These are phyloP conservation scores for Clarias laeviceps DNA, from an alignment of 2,797 vertebrate species.

Conservation along the genomic window DNA sequence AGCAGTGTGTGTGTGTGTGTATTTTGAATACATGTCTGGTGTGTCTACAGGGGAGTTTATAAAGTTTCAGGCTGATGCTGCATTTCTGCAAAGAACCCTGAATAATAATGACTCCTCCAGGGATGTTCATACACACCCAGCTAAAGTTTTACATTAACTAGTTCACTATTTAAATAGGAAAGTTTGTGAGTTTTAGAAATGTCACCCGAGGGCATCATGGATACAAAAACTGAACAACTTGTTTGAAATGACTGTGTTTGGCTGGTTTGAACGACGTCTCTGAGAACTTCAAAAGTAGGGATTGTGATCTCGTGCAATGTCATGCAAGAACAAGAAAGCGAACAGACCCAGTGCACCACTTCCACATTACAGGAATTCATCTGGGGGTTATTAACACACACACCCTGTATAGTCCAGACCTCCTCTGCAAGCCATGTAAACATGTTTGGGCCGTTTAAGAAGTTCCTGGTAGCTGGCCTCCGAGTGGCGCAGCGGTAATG, in stretches of 20 bases:
- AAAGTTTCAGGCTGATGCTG: constrained; percentile 23
- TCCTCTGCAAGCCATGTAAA: no score
- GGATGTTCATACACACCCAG: not conserved
- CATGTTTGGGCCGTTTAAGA: no score
- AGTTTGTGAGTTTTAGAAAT: not conserved
- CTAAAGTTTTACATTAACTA: not conserved
- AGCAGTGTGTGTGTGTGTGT: not conserved
- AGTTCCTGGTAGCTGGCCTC: no score
- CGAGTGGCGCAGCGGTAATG: no score
- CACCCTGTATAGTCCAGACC: no score
- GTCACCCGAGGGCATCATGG: not conserved
- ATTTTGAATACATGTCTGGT: not conserved
- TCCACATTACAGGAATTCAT: no score
- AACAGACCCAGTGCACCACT: no score
- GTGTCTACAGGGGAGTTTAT: not conserved
- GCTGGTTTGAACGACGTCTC: not conserved
- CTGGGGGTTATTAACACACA: no score
- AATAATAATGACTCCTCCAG: constrained; percentile 12
- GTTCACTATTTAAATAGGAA: not conserved
- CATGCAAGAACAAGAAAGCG: not conserved
- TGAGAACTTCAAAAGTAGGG: not conserved
- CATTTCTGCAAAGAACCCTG: not conserved
- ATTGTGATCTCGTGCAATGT: not conserved
- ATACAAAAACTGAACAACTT: no score
- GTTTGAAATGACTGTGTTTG: not conserved